These are phyloP conservation scores for Penaeus vannamei DNA, from an alignment of 1,140 invertebrate genomes.

Conservation along the genomic window DNA sequence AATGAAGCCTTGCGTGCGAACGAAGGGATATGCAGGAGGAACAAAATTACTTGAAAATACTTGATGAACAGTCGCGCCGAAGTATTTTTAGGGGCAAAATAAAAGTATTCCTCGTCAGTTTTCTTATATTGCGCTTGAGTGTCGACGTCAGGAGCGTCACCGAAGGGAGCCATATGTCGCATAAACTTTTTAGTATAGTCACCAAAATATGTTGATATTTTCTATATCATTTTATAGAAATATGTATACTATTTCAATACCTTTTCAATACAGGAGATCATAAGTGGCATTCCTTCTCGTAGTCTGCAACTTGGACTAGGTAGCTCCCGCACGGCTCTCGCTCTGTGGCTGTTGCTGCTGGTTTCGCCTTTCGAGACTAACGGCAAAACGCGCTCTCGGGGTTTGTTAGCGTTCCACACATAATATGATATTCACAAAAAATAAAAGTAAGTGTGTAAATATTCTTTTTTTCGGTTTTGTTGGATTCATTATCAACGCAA, in stretches of 20 bases:
- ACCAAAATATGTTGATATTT: constrained; percentile 51
- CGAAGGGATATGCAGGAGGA: not conserved
- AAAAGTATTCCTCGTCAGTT: not conserved
- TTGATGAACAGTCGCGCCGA: not conserved
- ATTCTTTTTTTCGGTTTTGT: no score
- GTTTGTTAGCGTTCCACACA: no score
- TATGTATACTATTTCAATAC: constrained; percentile 66
- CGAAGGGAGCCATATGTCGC: constrained; percentile 24
- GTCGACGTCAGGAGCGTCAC: not conserved
- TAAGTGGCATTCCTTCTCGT: constrained; percentile 45
- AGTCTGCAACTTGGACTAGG: not conserved
- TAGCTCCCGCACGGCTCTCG: no score
- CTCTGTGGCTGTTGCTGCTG: no score
- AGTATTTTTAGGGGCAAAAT: no score
- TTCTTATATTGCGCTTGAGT: not conserved
- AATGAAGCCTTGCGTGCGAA: no score
- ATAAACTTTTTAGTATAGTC: constrained; percentile 41
- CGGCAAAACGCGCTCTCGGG: no score
- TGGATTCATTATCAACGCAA: no score
- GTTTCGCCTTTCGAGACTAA: no score
- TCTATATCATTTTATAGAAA: constrained; percentile 66
- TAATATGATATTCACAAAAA: no score
- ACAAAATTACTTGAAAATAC: not conserved
- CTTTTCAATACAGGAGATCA: constrained; percentile 61
- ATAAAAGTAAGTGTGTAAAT: no score